These are phyloP conservation scores for Gyps fulvus DNA, from an alignment of 2,113 vertebrate species.

Conservation along the genomic window DNA sequence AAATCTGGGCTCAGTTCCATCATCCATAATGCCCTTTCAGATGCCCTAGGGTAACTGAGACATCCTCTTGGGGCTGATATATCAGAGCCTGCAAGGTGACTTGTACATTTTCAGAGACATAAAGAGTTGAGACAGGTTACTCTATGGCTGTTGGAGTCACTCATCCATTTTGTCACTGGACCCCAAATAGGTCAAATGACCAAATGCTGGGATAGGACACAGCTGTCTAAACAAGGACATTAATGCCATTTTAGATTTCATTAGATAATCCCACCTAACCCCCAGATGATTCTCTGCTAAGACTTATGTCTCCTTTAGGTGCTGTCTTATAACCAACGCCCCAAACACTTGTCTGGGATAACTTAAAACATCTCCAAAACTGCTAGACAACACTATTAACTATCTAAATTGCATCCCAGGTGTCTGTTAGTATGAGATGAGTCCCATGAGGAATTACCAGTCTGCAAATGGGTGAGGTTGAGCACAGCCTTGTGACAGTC, in stretches of 20 bases:
- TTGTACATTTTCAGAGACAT: background rate
- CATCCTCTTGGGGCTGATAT: background rate
- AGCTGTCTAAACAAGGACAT: background rate
- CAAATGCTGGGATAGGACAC: background rate
- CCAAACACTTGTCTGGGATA: background rate
- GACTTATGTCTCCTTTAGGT: background rate
- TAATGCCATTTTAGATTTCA: background rate
- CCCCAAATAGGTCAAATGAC: background rate
- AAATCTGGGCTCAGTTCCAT: background rate
- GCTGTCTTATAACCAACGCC: background rate
- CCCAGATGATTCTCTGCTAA: background rate
- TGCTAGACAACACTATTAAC: background rate
- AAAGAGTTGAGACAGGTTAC: background rate
- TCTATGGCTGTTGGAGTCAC: background rate
- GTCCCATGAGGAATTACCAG: background rate
- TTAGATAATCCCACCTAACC: background rate
- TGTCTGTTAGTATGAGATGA: background rate
- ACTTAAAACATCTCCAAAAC: background rate
- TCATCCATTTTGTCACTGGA: background rate
- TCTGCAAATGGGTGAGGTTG: background rate
- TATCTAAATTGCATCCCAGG: background rate
- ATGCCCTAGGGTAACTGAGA: background rate
- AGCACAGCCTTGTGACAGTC: background rate
- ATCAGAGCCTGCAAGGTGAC: background rate
- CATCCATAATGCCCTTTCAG: background rate